Evolutionary conservation across 1,140 invertebrate genomes (phyloP), one percentile per base, ranked within the genome.

Genomic region (Drosophila nebulosa): DNA sequence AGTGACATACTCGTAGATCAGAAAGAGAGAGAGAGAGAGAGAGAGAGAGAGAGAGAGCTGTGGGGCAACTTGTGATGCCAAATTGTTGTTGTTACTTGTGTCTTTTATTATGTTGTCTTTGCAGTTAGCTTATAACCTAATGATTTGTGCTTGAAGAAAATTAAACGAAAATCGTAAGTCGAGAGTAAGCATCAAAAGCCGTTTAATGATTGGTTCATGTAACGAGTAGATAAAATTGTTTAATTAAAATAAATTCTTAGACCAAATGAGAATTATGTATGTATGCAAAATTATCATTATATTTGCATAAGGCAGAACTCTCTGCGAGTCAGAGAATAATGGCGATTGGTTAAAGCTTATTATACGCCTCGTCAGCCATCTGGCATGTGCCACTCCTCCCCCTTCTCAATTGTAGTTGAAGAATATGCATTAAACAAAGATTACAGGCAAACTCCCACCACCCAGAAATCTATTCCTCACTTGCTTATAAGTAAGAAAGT

Each of bases 121-220:
- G 46, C 50, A 53, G 61, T 57, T 52, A 63, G 60, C 65, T 78
- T 75, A 70, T 64, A 58, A 53, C 53, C 52, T 59, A 51, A 75
- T 84, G 78, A 77, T 85, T 77, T 77, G 64, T 77, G 64, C 76
- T 77, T 55, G 21, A 74, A 64, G 70, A 66, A 81, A 80, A 85
- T 85, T 62, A 77, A 80, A 77, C 36, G 59, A 68, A 66, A 73
- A 62, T 7, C n/a, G 5, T 10, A n/a, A n/a, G n/a, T n/a, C n/a
- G n/a, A n/a, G n/a, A n/a, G n/a, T n/a, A n/a, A n/a, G 24, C 24
- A 2, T 39, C 36, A 14, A 9, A 6, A 9, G 16, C 9, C 16
- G 4, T 71, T 68, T 86, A 86, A 79, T 79, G 7, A 58, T n/a
- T n/a, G n/a, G n/a, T n/a, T n/a, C n/a, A n/a, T n/a, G n/a, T n/a